phyloP scores from a whole-genome alignment of 1,140 invertebrate genomes.

The Zaprionus vittiger region DNA sequence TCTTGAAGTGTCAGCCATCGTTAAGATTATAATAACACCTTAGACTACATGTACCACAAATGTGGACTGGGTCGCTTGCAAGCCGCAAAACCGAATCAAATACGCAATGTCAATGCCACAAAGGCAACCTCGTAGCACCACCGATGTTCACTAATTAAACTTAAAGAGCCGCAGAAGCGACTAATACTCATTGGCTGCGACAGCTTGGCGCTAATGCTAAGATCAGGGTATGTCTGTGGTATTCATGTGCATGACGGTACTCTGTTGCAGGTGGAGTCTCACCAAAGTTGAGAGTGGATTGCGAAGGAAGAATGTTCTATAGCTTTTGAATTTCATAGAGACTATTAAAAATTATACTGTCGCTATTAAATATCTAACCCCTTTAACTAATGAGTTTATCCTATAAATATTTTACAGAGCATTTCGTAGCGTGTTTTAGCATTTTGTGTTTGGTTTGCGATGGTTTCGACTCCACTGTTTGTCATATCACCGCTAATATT shows the following conservation, averaged over 20 bases:
- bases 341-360: too few species aligned
- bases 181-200: conserved; percentile 44
- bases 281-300: too few species aligned
- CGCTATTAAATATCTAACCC: too few species aligned
- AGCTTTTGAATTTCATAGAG: too few species aligned
- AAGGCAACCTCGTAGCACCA: conserved; percentile 22
- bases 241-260: background rate
- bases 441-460: conserved; percentile 53
- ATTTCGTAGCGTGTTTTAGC: background rate
- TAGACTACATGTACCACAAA: background rate
- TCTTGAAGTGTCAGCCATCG: conserved; percentile 16
- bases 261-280: background rate
- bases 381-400: too few species aligned
- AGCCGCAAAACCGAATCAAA: conserved; percentile 62
- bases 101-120: conserved; percentile 52
- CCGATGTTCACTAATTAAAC: conserved; percentile 62
- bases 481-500: conserved; percentile 75
- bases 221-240: conserved; percentile 16
- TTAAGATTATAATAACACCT: conserved; percentile 12
- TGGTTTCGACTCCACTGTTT: conserved; percentile 61
- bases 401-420: background rate
- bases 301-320: too few species aligned
- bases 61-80: conserved; percentile 2
- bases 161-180: conserved; percentile 57
- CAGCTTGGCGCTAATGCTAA: conserved; percentile 3